Conservation (phyloP, 2,888 invertebrate genomes). For the Luffia ferchaultella region DNA sequence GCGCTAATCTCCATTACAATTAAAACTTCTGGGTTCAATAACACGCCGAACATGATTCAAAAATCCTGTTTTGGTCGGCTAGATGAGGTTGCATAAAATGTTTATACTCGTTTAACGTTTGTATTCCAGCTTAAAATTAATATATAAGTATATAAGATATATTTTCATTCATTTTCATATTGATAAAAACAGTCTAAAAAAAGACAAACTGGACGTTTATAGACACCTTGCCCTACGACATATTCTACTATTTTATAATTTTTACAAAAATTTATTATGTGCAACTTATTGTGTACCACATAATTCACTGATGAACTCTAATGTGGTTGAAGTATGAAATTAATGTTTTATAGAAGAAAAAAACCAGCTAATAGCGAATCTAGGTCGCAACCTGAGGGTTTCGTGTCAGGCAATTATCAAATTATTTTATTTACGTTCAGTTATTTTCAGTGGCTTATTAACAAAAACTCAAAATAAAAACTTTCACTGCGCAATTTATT, state of each 20-base stretch:
- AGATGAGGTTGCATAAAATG: neutral
- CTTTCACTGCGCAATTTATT: too few relatives aligned
- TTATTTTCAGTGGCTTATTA: too few relatives aligned
- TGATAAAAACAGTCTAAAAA: neutral
- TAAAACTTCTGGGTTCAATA: constrained; percentile 49
- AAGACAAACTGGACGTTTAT: neutral
- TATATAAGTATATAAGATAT: neutral
- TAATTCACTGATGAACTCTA: too few relatives aligned
- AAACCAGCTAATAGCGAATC: too few relatives aligned
- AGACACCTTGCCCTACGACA: neutral
- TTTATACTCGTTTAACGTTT: neutral
- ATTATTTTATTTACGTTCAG: too few relatives aligned
- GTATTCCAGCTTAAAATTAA: neutral
- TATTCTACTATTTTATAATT: neutral
- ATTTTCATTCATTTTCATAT: neutral
- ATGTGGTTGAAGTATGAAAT: too few relatives aligned
- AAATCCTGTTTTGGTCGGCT: neutral
- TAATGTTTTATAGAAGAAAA: too few relatives aligned
- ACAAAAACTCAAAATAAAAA: too few relatives aligned
- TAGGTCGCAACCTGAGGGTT: too few relatives aligned
- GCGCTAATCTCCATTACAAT: constrained; percentile 60
- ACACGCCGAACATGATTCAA: constrained; percentile 18
- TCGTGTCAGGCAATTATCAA: too few relatives aligned
- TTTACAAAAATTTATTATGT: too few relatives aligned
- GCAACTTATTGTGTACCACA: too few relatives aligned